Evolutionary conservation across 2,888 invertebrate genomes (phyloP), one percentile per base, ranked within the genome.

Genomic region (Apamea sordens): DNA sequence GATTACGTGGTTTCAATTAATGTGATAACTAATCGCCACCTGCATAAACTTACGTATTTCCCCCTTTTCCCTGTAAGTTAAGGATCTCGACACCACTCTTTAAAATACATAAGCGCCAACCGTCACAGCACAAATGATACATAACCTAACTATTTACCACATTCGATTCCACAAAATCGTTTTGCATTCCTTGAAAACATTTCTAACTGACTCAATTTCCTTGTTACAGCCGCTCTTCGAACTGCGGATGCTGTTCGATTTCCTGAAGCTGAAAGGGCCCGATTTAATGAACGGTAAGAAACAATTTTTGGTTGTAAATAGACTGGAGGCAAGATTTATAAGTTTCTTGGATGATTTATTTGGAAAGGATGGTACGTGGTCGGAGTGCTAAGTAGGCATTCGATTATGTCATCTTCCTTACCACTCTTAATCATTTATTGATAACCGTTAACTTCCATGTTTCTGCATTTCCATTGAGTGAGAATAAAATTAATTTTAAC

Each of bases 201-300:
- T 77, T 84, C 76, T 86, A 83, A 90, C 80, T 78, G 76, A 80
- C 67, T 73, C 80, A 85, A 88, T 89, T 91, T 90, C 88, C 86
- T 90, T 91, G 91, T 90, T 90, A 44, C 90, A 91, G 90, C 56
- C 78, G 73, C 79, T 28, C 83, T 81, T 56, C 86, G 81, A 76
- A 80, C 76, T 63, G 41, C 86, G 81, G 84, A 85, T 73, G 89
- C 85, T 11, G 80, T 79, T 89, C 89, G 80, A 89, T 89, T 88
- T 87, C 86, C 84, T 85, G 81, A 76, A 75, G 84, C 74, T 80
- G 84, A 79, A 82, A 86, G 88, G 77, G 83, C 67, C 61, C 73
- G 63, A 75, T 80, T 76, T 85, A 86, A 84, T 84, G 83, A 86
- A 86, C 79, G 88, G 91, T 90, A 84, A 91, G 90, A 79, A 75